Conservation (phyloP, 2,113 vertebrate species). For the Cisticola juncidis region DNA sequence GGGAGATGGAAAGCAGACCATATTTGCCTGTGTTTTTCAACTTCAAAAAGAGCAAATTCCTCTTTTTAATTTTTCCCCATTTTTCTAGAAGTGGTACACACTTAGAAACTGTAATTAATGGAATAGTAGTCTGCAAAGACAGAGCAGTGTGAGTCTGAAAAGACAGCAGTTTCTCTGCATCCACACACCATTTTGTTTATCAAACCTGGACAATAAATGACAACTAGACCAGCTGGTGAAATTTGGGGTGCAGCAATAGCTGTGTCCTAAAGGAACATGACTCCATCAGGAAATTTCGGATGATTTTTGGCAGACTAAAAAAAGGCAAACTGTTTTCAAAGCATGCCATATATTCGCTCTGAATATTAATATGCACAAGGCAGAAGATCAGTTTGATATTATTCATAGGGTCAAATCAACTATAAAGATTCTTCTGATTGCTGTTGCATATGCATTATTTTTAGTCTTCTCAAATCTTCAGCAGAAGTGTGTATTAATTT, state of each 20-base stretch:
- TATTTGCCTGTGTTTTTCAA: neutral
- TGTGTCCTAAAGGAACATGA: neutral
- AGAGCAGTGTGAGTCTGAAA: neutral
- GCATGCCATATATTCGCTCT: neutral
- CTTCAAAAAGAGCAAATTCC: neutral
- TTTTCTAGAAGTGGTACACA: neutral
- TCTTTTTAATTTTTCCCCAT: neutral
- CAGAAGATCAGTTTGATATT: neutral
- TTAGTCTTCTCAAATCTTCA: neutral
- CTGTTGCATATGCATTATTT: neutral
- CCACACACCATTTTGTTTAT: neutral
- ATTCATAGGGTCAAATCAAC: neutral
- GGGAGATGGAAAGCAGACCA: neutral
- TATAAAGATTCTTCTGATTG: neutral
- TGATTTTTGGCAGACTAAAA: neutral
- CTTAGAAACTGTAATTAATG: neutral
- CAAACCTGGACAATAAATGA: neutral
- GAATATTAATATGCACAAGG: neutral
- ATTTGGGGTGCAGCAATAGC: neutral
- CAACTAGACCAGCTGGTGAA: neutral
- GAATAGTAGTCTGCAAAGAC: neutral
- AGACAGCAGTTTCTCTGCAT: neutral
- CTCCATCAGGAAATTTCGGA: neutral
- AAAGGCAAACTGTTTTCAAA: neutral
- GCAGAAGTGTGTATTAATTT: neutral